phyloP scores from a whole-genome alignment of 2,888 invertebrate species.

The Vesta saturnalis region DNA sequence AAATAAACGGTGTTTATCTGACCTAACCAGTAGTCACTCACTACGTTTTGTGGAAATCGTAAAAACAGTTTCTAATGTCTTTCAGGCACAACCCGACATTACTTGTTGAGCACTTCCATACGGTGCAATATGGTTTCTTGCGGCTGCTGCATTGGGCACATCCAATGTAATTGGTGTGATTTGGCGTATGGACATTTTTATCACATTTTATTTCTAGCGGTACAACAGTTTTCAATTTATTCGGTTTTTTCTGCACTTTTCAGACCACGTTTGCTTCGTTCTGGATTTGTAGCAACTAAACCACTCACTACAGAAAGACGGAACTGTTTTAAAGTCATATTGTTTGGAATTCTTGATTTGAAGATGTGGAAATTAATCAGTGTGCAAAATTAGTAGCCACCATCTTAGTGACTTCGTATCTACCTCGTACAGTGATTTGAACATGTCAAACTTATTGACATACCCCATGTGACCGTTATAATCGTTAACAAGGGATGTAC shows the following conservation, averaged over 20 bases:
- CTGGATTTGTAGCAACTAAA: not conserved
- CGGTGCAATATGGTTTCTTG: not conserved
- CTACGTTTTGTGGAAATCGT: no score
- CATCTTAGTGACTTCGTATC: not conserved
- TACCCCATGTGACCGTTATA: not conserved
- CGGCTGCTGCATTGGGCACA: not conserved
- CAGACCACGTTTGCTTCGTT: not conserved
- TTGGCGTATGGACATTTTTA: not conserved
- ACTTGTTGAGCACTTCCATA: not conserved
- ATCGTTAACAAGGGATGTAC: not conserved
- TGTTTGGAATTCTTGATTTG: not conserved
- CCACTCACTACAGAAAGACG: not conserved
- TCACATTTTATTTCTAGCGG: not conserved
- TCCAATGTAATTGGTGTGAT: not conserved
- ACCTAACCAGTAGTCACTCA: no score
- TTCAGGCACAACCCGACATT: conserved; percentile 8
- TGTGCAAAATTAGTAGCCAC: not conserved
- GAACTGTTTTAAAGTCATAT: not conserved
- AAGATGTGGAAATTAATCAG: not conserved
- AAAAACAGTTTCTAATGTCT: not conserved
- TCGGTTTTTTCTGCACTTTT: not conserved
- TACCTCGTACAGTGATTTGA: not conserved
- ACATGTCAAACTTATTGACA: not conserved
- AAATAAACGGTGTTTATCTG: no score
- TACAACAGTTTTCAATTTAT: not conserved